phyloP scores from a whole-genome alignment of 2,888 invertebrate species.

The Zeuzera pyrina region DNA sequence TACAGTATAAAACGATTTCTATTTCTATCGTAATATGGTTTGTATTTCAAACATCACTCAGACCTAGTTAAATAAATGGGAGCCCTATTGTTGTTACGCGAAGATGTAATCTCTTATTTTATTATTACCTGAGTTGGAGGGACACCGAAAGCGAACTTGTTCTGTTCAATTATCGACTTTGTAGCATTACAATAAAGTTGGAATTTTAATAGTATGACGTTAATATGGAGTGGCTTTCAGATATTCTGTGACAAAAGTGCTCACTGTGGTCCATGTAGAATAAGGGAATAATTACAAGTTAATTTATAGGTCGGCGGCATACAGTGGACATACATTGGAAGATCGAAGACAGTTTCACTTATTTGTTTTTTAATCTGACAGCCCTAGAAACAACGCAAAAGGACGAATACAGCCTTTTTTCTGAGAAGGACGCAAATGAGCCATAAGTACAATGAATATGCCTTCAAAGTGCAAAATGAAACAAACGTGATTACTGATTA shows the following conservation, averaged over 20 bases:
- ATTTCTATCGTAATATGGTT: not conserved
- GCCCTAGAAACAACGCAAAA: too few relatives aligned
- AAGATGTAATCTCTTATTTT: constrained; percentile 69
- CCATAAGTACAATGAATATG: too few relatives aligned
- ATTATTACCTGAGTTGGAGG: constrained; percentile 61
- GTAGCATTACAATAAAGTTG: constrained; percentile 7
- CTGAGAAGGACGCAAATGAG: too few relatives aligned
- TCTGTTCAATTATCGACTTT: constrained; percentile 21
- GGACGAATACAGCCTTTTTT: too few relatives aligned
- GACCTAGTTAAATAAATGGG: constrained; percentile 51
- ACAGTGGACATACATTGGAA: too few relatives aligned
- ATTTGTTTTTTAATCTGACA: too few relatives aligned
- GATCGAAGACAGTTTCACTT: too few relatives aligned
- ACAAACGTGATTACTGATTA: too few relatives aligned
- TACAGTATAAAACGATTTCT: not conserved
- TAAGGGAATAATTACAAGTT: constrained; percentile 1
- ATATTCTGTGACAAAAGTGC: not conserved
- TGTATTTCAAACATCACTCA: not conserved
- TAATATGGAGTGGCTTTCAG: not conserved
- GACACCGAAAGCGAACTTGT: constrained; percentile 23
- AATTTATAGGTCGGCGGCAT: not conserved
- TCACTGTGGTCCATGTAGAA: constrained; percentile 2
- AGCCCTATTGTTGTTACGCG: constrained; percentile 64
- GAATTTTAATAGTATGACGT: constrained; percentile 8
- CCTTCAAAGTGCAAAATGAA: too few relatives aligned